phyloP scores from a whole-genome alignment of 2,888 invertebrate genomes.

The Dascillus cervinus region DNA sequence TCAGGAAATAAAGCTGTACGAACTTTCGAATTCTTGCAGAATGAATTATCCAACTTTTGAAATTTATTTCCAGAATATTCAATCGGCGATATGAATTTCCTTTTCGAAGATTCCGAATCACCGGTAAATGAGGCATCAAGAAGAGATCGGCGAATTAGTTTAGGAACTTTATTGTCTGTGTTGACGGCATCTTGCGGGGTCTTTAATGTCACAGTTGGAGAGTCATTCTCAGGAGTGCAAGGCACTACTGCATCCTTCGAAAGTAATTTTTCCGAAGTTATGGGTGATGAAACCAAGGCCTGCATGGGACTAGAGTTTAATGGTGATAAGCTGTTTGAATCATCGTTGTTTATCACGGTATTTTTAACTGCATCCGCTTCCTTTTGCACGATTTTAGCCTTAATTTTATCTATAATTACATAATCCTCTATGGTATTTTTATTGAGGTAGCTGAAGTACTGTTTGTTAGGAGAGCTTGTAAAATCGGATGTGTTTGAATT shows the following conservation, averaged over 20 bases:
- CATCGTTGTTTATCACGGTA: background rate
- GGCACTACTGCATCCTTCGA: slow-evolving; percentile 8
- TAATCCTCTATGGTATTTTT: slow-evolving; percentile 20
- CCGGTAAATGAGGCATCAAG: slow-evolving; percentile 22
- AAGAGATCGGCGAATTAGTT: slow-evolving; percentile 32
- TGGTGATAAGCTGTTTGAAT: slow-evolving; percentile 2
- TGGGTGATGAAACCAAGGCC: background rate
- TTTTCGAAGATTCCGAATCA: slow-evolving; percentile 13
- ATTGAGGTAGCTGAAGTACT: slow-evolving; percentile 11
- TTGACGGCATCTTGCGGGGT: slow-evolving; percentile 37
- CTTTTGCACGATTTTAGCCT: background rate
- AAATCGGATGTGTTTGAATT: slow-evolving; percentile 13
- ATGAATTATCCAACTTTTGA: slow-evolving; percentile 18
- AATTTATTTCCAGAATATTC: slow-evolving; percentile 12
- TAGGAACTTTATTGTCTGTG: slow-evolving; percentile 27
- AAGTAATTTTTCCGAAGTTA: slow-evolving; percentile 8
- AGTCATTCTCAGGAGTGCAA: slow-evolving; percentile 26
- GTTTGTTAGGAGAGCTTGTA: slow-evolving; percentile 5
- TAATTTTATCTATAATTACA: slow-evolving; percentile 17
- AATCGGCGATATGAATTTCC: slow-evolving; percentile 17
- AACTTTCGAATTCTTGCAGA: slow-evolving; percentile 31
- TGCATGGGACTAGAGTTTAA: slow-evolving; percentile 8
- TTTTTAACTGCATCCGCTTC: background rate
- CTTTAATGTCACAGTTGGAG: slow-evolving; percentile 31
- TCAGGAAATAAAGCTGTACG: slow-evolving; percentile 37